Percentiles rank a stretch among this genome's conserved stretches.
These are phyloP conservation scores for Brachyistius frenatus DNA, from an alignment of 2,113 vertebrate genomes.

Conservation along the genomic window DNA sequence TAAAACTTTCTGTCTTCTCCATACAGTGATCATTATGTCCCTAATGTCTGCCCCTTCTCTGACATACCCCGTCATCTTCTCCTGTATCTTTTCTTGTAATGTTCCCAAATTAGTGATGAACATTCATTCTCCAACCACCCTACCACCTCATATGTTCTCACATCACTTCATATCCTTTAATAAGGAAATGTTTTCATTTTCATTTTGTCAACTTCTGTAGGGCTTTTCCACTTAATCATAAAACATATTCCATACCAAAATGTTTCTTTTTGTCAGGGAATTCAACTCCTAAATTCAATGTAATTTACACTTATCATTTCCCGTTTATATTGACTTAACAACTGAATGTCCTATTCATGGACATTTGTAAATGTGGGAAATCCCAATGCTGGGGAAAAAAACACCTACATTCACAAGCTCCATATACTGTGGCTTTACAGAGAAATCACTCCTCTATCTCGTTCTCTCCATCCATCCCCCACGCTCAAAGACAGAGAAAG, in stretches of 20 bases:
- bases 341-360: not conserved
- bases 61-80: not conserved
- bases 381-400: conserved; percentile 47
- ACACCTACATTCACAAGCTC: conserved; percentile 37
- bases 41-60: not conserved
- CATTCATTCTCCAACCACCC: not conserved
- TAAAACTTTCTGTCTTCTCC: not conserved
- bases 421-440: conserved; percentile 27
- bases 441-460: conserved; percentile 45
- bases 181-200: conserved; percentile 24
- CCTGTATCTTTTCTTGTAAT: not conserved
- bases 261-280: not conserved
- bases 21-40: not conserved
- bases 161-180: not conserved
- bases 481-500: conserved; percentile 59
- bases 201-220: not conserved
- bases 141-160: conserved; percentile 21
- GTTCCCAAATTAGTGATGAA: conserved; percentile 8
- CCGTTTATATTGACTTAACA: not conserved
- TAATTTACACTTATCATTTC: not conserved
- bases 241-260: not conserved
- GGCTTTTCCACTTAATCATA: not conserved
- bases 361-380: conserved; percentile 47
- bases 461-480: not conserved
- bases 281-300: conserved; percentile 4